Evolutionary conservation across 2,888 invertebrate genomes (phyloP), one percentile per base, ranked within the genome.

Genomic region (Rhabditoides inermis): DNA sequence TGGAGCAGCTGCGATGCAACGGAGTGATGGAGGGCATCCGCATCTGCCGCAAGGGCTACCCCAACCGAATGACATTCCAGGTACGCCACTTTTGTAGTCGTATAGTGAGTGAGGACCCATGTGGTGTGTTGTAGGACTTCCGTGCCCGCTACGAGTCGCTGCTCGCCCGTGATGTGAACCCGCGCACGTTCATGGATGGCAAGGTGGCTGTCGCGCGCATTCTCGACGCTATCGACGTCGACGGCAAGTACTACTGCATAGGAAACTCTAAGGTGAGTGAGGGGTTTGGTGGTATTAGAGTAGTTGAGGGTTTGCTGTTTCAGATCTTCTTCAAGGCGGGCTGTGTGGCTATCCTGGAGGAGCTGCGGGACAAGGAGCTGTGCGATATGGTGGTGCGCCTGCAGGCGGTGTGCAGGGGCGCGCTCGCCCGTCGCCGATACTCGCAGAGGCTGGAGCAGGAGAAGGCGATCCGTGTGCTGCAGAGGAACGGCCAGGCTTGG

Each of bases 41-140:
- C 76, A 99, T 99, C 79, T 99, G 98, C 80, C 84, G 98, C 60
- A 98, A 99, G 82, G 98, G 98, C 67, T 99, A 98, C 84, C 98
- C 98, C 59, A 98, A 98, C 82, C 84, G 98, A 68, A 91, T 95
- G 77, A 89, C 91, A 48, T 95, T 94, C 87, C 61, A 61, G 48
- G 52, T 54, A 27, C n/a, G 30, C 3, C 22, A 7, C 12, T 12
- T 20, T 15, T 25, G 12, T 44, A 15, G 10, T 40, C 15, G 20
- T 40, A 40, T 40, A 20, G 20, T 10, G 10, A n/a, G 15, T 40
- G 10, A n/a, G 40, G 15, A 20, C n/a, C 40, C 10, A 40, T n/a
- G 20, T 40, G 15, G 20, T n/a, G 20, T 90, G 49, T 12, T n/a
- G 6, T 92, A 75, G 49, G 92, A 94, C 79, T 94, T 94, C 83